Evolutionary conservation across 2,797 vertebrate species (phyloP).

Genomic region (Masticophis lateralis): DNA sequence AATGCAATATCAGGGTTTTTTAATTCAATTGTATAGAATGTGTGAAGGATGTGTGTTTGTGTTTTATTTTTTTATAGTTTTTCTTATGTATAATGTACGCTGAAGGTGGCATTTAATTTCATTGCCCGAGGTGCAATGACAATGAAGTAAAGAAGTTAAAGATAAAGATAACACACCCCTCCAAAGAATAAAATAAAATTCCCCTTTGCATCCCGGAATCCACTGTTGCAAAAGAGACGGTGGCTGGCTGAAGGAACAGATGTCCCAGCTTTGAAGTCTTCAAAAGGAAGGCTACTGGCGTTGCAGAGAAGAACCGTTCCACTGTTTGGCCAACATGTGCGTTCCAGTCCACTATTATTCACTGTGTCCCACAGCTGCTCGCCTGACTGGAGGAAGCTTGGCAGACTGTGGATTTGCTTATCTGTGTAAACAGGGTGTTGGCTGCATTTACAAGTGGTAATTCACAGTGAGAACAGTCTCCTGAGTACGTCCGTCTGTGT

Average conservation of each 20-base stretch:
- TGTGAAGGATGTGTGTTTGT: no score
- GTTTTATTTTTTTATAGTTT: no score
- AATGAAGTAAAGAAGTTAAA: no score
- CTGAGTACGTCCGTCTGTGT: constrained; percentile 14
- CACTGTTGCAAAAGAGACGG: constrained; percentile 17
- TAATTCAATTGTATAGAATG: no score
- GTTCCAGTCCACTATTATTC: constrained; percentile 27
- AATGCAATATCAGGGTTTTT: no score
- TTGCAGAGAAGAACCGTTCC: constrained; percentile 44
- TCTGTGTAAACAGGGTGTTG: constrained; percentile 60
- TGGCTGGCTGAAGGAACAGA: constrained; percentile 44
- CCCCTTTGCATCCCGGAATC: not conserved
- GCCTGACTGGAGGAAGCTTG: constrained; percentile 31
- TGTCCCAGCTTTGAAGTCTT: constrained; percentile 51
- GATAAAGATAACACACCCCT: no score
- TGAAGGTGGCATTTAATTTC: no score
- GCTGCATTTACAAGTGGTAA: constrained; percentile 49
- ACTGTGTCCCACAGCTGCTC: constrained; percentile 13
- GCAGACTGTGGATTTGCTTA: constrained; percentile 54
- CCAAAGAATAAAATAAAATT: not conserved
- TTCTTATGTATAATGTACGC: no score
- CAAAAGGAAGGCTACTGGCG: constrained; percentile 11
- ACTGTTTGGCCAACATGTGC: constrained; percentile 40
- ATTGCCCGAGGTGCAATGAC: no score
- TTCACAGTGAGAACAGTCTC: constrained; percentile 47